A percentile compares a stretch with the other conserved stretches of the same genome.
Conservation (phyloP, 2,113 vertebrate species). For the Catharus bicknelli region DNA sequence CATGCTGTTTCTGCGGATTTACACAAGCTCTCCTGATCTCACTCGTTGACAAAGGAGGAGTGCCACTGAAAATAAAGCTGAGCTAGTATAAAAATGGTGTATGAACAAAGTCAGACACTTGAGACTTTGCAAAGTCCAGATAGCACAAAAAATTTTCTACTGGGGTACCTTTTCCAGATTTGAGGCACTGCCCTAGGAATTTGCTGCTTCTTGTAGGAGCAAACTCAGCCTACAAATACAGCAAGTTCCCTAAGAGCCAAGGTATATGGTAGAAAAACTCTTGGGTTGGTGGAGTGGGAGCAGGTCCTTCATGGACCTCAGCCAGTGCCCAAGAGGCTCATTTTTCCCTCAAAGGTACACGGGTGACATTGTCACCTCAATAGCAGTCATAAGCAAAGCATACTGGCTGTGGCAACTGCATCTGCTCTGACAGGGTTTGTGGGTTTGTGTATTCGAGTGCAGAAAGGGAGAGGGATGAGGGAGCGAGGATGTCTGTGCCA, state of each 20-base stretch:
- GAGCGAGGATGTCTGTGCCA: neutral
- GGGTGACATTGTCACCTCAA: accelerated
- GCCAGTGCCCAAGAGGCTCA: accelerated
- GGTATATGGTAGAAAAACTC: neutral
- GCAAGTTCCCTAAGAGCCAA: accelerated
- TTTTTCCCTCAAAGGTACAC: accelerated
- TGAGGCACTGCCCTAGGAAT: neutral
- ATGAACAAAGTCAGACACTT: accelerated
- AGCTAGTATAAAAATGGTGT: neutral
- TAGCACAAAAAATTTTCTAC: neutral
- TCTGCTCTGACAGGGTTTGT: neutral
- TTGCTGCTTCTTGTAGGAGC: neutral
- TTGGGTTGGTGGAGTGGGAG: too few species aligned
- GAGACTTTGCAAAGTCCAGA: neutral
- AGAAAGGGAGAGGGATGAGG: neutral
- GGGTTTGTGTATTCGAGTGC: accelerated
- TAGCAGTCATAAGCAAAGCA: neutral
- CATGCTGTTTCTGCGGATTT: neutral
- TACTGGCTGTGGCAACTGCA: neutral
- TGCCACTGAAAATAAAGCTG: neutral
- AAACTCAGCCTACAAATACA: neutral
- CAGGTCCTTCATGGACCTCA: accelerated
- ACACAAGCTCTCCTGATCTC: neutral
- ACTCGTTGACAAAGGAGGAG: accelerated
- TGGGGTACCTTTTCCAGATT: neutral